phyloP scores from a whole-genome alignment of 92 coral and sea anemone genomes.

The Actinostola sp. region DNA sequence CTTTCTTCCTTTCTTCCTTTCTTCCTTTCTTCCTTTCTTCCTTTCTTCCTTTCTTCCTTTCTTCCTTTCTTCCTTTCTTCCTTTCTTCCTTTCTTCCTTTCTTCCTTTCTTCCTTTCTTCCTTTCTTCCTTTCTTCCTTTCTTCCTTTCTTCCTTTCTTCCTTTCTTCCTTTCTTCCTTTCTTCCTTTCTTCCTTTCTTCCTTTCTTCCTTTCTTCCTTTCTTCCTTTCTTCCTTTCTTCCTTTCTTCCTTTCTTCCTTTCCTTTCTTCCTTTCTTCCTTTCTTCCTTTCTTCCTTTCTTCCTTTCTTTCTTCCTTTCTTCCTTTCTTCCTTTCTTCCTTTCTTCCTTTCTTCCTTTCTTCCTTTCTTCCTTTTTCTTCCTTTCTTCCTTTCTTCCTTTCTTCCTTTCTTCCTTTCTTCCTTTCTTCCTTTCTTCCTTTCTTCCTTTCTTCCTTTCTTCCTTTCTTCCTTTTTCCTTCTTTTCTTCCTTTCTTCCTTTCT shows the following conservation, averaged over 20 bases:
- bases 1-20: no score
- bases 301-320: not conserved
- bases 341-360: not conserved
- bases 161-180: not conserved
- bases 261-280: no score
- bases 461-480: no score
- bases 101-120: not conserved
- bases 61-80: not conserved
- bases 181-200: conserved; percentile 9
- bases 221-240: not conserved
- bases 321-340: not conserved
- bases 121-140: not conserved
- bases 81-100: not conserved
- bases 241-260: not conserved
- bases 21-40: no score
- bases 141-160: not conserved
- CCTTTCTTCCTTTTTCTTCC: conserved; percentile 12
- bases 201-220: not conserved
- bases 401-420: not conserved
- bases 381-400: conserved; percentile 2
- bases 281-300: not conserved
- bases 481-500: no score
- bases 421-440: not conserved
- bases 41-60: not conserved
- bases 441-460: no score